Evolutionary conservation across 2,113 vertebrate genomes (phyloP), one percentile per base, ranked within the genome.

Genomic region (Cacatua alba): DNA sequence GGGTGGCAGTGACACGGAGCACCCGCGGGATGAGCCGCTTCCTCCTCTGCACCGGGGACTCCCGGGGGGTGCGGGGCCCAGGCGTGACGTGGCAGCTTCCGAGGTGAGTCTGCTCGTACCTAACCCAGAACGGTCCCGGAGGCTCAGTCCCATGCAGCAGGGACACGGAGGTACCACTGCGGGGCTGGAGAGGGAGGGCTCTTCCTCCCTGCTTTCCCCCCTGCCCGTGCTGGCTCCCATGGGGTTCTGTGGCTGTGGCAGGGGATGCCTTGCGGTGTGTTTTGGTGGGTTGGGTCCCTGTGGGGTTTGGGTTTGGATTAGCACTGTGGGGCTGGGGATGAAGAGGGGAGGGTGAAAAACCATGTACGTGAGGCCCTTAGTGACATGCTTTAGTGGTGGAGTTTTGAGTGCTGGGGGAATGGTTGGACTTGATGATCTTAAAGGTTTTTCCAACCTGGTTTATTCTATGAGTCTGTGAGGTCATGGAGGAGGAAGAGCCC

Each of bases 41-140:
- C 91, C 95, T 83, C 93, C 39, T 28, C 52, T 4, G 78, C 64
- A 37, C 63, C 14, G 71, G 90, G 95, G 71, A 78, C 3, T 6
- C 75, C 75, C 86, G 23, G 41, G 49, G 13, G 48, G 68, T 65
- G 93, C 9, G 76, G 79, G 89, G 77, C 67, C 7, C 14, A 39
- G 72, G 11, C 20, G 8, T 96, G 96, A 97, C 95, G 96, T 97
- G 96, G 96, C 96, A 90, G 41, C 82, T 53, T 24, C 69, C 5
- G 85, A 89, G 81, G 95, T 91, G 84, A 93, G 72, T 3, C 65
- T 8, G 67, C 48, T 69, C 88, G 64, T 51, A 75, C 86, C 88
- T 33, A 29, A 69, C 3, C n/a, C 6, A 21, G 75, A 75, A 1
- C 18, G 75, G 6, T 18, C 83, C 63, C 6, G 57, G 57, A 26